These are phyloP conservation scores for Lycocerus yunnanus DNA, from an alignment of 2,888 invertebrate genomes.

Conservation along the genomic window DNA sequence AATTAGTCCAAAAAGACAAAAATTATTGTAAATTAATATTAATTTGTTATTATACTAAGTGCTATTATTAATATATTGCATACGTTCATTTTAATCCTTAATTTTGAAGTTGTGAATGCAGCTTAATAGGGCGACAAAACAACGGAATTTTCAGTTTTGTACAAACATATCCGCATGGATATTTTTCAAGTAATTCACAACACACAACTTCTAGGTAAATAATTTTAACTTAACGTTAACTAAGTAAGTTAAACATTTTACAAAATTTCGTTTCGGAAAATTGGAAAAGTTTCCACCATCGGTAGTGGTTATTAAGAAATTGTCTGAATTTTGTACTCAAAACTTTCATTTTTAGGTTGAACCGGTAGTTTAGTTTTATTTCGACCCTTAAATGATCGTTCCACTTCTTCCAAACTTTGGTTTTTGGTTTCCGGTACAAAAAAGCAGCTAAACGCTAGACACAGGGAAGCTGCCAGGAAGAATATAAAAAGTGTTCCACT, in stretches of 20 bases:
- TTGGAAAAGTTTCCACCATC: neutral
- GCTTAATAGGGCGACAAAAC: neutral
- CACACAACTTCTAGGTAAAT: neutral
- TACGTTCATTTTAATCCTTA: neutral
- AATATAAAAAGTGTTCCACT: slow-evolving; percentile 70
- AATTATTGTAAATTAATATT: too few relatives aligned
- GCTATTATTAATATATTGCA: too few relatives aligned
- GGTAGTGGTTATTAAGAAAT: neutral
- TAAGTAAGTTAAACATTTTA: neutral
- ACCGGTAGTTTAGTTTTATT: slow-evolving; percentile 45
- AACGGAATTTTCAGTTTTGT: neutral
- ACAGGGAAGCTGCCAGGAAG: slow-evolving; percentile 62
- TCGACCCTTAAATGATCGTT: slow-evolving; percentile 63
- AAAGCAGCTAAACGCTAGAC: slow-evolving; percentile 64
- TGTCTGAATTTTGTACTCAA: neutral
- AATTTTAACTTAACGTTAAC: neutral
- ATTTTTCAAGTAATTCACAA: too few relatives aligned
- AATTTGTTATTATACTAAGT: too few relatives aligned
- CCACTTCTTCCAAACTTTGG: slow-evolving; percentile 70
- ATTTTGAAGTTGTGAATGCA: neutral
- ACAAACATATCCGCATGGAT: neutral
- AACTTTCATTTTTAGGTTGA: neutral
- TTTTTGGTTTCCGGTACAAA: slow-evolving; percentile 74
- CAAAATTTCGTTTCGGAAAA: neutral
- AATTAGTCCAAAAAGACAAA: too few relatives aligned